A percentile compares a stretch with the other conserved stretches of the same genome.
Evolutionary conservation across 1,140 invertebrate species (phyloP).

Genomic region (Pseudomyrmex concolor): DNA sequence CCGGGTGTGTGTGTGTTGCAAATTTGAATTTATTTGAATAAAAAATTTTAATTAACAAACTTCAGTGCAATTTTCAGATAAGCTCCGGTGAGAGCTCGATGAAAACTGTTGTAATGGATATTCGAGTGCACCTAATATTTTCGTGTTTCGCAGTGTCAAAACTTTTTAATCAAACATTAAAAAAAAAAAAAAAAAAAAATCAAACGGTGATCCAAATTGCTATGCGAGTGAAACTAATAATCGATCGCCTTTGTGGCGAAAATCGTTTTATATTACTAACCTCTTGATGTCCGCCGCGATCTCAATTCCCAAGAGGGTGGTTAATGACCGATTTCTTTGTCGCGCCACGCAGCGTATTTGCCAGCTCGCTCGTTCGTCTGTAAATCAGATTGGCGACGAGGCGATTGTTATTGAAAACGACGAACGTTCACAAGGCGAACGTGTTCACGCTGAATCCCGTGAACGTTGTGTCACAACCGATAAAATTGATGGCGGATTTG

Average conservation of each 20-base stretch:
- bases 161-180: slow-evolving; percentile 8
- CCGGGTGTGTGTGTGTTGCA: no score
- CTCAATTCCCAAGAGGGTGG: slow-evolving; percentile 14
- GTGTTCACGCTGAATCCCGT: slow-evolving; percentile 22
- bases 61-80: no score
- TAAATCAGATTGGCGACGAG: slow-evolving; percentile 27
- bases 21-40: no score
- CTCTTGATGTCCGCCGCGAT: neutral
- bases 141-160: neutral
- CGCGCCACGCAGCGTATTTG: slow-evolving; percentile 9
- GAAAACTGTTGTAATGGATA: no score
- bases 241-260: slow-evolving; percentile 19
- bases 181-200: slow-evolving; percentile 13
- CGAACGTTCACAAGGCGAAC: slow-evolving; percentile 23
- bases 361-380: neutral
- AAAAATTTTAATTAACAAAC: no score
- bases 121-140: no score
- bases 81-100: no score
- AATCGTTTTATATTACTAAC: slow-evolving; percentile 16
- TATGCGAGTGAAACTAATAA: slow-evolving; percentile 19
- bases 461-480: slow-evolving; percentile 29
- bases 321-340: slow-evolving; percentile 35
- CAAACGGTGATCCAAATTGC: slow-evolving; percentile 3
- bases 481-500: slow-evolving; percentile 52
- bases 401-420: slow-evolving; percentile 43